phyloP scores from a whole-genome alignment of 2,113 vertebrate genomes.

The Myotis brandtii region DNA sequence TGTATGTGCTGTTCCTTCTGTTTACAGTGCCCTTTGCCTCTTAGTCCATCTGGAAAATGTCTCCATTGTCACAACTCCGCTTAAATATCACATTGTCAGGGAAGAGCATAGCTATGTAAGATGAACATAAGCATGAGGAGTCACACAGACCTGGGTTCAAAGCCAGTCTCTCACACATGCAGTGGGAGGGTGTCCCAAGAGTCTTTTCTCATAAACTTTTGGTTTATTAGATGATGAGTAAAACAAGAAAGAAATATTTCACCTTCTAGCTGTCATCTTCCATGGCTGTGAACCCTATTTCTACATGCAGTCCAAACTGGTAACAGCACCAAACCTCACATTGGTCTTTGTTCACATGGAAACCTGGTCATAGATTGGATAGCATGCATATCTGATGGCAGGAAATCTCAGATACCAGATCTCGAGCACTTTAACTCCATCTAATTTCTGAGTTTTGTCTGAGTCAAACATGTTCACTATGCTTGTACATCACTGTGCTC shows the following conservation, averaged over 20 bases:
- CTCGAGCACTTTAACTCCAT: neutral
- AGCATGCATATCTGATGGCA: neutral
- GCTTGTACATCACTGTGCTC: neutral
- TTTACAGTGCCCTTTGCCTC: neutral
- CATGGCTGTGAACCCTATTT: neutral
- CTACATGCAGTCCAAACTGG: neutral
- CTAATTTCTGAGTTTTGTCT: neutral
- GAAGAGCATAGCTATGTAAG: neutral
- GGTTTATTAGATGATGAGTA: neutral
- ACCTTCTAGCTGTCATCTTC: neutral
- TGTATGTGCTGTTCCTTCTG: neutral
- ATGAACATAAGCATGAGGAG: neutral
- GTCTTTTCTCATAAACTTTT: neutral
- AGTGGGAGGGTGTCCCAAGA: neutral
- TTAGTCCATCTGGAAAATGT: neutral
- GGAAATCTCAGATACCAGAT: neutral
- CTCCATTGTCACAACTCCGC: neutral
- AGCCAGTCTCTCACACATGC: neutral
- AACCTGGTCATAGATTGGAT: neutral
- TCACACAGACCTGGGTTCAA: neutral
- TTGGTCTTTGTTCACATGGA: neutral
- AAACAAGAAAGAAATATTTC: neutral
- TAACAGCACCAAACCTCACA: neutral
- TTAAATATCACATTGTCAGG: neutral
- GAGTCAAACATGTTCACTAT: neutral